These are phyloP conservation scores for Zosterops japonicus DNA, from an alignment of 2,113 vertebrate species.

Conservation along the genomic window DNA sequence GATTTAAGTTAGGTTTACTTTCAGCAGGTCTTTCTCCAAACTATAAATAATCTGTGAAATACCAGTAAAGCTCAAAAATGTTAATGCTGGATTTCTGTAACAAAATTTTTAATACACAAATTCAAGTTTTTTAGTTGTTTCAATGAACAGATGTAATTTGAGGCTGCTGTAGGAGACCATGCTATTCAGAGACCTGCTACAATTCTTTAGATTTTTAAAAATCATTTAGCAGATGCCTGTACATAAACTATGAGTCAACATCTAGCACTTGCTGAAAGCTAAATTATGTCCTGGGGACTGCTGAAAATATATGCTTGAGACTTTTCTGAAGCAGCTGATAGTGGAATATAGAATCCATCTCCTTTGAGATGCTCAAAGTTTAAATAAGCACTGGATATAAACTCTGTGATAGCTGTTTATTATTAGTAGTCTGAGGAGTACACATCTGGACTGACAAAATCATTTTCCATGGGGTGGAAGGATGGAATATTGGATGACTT, in stretches of 20 bases:
- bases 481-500: not conserved
- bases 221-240: not conserved
- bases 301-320: not conserved
- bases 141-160: not conserved
- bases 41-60: not conserved
- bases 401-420: not conserved
- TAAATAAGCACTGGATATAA: not conserved
- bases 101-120: not conserved
- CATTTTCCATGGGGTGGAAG: not conserved
- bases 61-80: not conserved
- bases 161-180: not conserved
- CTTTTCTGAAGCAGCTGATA: not conserved
- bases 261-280: not conserved
- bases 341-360: not conserved
- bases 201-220: not conserved
- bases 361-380: not conserved
- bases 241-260: not conserved
- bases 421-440: not conserved
- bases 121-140: not conserved
- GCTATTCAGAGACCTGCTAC: not conserved
- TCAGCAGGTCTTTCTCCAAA: not conserved
- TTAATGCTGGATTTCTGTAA: not conserved
- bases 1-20: not conserved
- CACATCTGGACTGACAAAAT: not conserved
- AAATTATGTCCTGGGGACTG: not conserved